phyloP scores from a whole-genome alignment of 2,113 vertebrate species.

The Gorsachius goisagi region DNA sequence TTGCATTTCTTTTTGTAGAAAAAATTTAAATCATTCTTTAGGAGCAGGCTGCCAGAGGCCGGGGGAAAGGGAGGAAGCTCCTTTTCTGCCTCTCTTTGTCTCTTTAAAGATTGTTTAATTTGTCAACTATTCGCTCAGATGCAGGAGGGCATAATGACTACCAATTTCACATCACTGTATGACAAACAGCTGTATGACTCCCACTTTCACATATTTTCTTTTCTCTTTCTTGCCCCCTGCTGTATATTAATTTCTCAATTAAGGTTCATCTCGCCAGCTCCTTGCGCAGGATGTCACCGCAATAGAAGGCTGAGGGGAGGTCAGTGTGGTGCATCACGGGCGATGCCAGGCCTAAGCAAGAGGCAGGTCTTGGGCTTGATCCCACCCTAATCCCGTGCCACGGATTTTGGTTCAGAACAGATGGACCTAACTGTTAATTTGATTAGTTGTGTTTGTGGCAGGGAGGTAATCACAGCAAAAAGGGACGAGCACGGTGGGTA shows the following conservation, averaged over 20 bases:
- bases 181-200: constrained; percentile 3
- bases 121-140: background rate
- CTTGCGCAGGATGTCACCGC: background rate
- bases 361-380: background rate
- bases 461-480: constrained; percentile 10
- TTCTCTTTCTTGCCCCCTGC: background rate
- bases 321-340: background rate
- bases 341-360: background rate
- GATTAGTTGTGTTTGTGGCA: background rate
- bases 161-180: background rate
- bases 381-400: background rate
- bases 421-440: background rate
- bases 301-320: background rate
- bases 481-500: background rate
- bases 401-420: constrained; percentile 12
- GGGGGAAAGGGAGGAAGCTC: background rate
- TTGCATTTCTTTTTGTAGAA: background rate
- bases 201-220: background rate
- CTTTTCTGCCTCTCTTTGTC: background rate
- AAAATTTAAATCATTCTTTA: background rate
- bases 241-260: constrained; percentile 12
- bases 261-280: background rate
- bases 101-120: constrained; percentile 11
- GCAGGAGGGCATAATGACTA: background rate
- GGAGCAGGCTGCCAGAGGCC: background rate